Percentiles rank a stretch among this genome's conserved stretches.
These are phyloP conservation scores for Mythimna vitellina DNA, from an alignment of 2,888 invertebrate species.

Conservation along the genomic window DNA sequence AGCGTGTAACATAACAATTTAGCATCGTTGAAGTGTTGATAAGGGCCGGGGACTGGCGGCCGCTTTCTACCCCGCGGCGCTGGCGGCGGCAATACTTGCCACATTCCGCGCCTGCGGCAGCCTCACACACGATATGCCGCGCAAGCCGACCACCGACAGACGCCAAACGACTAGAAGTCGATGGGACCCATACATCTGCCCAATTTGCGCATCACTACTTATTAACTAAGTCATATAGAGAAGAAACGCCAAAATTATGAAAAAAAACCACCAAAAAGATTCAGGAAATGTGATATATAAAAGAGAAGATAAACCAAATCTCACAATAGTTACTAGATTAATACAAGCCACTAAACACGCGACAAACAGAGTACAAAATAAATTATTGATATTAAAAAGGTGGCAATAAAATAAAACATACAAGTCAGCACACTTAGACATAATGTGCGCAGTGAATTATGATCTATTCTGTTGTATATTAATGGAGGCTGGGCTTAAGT, in stretches of 20 bases:
- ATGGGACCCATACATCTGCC: constrained; percentile 17
- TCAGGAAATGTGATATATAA: background rate
- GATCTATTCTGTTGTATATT: constrained; percentile 58
- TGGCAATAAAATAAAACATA: constrained; percentile 54
- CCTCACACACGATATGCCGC: constrained; percentile 41
- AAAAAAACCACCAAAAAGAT: background rate
- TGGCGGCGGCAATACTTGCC: constrained; percentile 63
- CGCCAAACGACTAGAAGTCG: constrained; percentile 49
- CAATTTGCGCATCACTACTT: constrained; percentile 5
- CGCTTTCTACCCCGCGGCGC: constrained; percentile 83
- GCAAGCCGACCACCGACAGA: constrained; percentile 16
- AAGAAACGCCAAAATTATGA: background rate
- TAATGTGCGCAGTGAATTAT: constrained; percentile 57
- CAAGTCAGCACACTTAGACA: constrained; percentile 47
- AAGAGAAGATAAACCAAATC: background rate
- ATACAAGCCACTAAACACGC: constrained; percentile 7
- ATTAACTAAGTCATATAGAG: background rate
- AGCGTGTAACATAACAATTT: constrained; percentile 56
- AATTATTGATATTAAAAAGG: constrained; percentile 50
- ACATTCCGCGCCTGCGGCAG: constrained; percentile 75
- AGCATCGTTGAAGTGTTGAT: constrained; percentile 62
- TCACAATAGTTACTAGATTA: background rate
- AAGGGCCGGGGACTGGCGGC: constrained; percentile 71
- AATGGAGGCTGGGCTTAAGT: constrained; percentile 50
- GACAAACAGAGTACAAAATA: constrained; percentile 26